Conservation (phyloP, 2,888 invertebrate species). For the Synanthedon andrenaeformis region DNA sequence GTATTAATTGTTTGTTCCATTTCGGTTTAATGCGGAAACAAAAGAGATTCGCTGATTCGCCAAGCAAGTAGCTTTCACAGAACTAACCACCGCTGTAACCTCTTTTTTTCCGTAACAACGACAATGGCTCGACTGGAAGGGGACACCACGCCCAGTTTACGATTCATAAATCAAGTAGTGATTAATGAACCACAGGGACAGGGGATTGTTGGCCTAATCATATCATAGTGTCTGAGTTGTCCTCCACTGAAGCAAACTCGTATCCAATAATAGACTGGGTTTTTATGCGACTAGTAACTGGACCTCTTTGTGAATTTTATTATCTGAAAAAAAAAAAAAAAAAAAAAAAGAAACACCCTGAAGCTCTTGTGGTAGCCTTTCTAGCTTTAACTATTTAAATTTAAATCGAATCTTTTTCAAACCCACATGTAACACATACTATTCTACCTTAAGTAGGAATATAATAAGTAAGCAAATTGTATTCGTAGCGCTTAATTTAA, state of each 20-base stretch:
- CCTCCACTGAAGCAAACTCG: background rate
- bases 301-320: too few relatives aligned
- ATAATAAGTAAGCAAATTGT: too few relatives aligned
- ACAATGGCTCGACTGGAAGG: slow-evolving; percentile 9
- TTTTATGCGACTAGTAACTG: too few relatives aligned
- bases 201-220: slow-evolving; percentile 10
- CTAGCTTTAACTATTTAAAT: too few relatives aligned
- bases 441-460: too few relatives aligned
- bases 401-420: too few relatives aligned
- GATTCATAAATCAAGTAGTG: slow-evolving; percentile 52
- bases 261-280: too few relatives aligned
- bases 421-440: too few relatives aligned
- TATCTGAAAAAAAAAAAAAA: too few relatives aligned
- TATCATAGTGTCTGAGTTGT: slow-evolving; percentile 1
- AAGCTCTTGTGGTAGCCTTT: too few relatives aligned
- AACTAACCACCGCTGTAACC: slow-evolving; percentile 15
- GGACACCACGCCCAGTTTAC: slow-evolving; percentile 28
- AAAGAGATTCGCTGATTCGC: background rate
- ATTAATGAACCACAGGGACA: slow-evolving; percentile 50
- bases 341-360: too few relatives aligned
- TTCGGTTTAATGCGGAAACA: background rate
- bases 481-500: too few relatives aligned
- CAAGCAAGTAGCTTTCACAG: slow-evolving; percentile 1
- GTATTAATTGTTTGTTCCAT: background rate
- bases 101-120: slow-evolving; percentile 9